phyloP scores from a whole-genome alignment of 2,888 invertebrate species.

The Plutella xylostella region DNA sequence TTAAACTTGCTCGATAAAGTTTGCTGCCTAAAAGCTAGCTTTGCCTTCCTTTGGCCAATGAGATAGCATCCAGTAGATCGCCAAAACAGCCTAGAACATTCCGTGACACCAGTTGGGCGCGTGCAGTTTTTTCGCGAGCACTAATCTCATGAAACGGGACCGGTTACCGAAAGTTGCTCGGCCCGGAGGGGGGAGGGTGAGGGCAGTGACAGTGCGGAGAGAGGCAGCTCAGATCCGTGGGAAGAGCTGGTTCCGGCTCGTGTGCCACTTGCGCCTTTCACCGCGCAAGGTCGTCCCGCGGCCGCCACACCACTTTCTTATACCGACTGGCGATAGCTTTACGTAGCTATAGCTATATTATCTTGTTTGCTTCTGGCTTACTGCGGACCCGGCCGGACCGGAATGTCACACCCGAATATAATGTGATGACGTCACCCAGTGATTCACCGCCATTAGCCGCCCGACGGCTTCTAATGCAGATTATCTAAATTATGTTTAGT shows the following conservation, averaged over 20 bases:
- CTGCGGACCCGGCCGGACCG: slow-evolving; percentile 22
- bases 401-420: slow-evolving; percentile 64
- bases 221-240: slow-evolving; percentile 33
- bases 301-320: slow-evolving; percentile 68
- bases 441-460: slow-evolving; percentile 38
- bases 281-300: slow-evolving; percentile 54
- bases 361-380: too few species aligned
- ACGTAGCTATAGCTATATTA: too few species aligned
- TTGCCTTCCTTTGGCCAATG: too few species aligned
- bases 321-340: slow-evolving; percentile 41
- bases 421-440: slow-evolving; percentile 55
- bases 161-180: slow-evolving; percentile 48
- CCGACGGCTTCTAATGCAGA: slow-evolving; percentile 4
- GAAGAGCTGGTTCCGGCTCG: slow-evolving; percentile 65
- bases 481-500: too few species aligned
- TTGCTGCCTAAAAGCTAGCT: too few species aligned
- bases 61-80: too few species aligned
- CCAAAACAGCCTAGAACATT: too few species aligned
- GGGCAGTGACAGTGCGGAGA: slow-evolving; percentile 37
- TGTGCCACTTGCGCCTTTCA: slow-evolving; percentile 63
- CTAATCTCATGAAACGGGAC: slow-evolving; percentile 20
- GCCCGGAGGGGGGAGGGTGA: slow-evolving; percentile 15
- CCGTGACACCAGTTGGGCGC: too few species aligned
- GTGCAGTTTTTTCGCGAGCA: too few species aligned
- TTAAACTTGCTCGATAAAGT: too few species aligned